phyloP scores from a whole-genome alignment of 2,888 invertebrate genomes.

The Germaria angustata region DNA sequence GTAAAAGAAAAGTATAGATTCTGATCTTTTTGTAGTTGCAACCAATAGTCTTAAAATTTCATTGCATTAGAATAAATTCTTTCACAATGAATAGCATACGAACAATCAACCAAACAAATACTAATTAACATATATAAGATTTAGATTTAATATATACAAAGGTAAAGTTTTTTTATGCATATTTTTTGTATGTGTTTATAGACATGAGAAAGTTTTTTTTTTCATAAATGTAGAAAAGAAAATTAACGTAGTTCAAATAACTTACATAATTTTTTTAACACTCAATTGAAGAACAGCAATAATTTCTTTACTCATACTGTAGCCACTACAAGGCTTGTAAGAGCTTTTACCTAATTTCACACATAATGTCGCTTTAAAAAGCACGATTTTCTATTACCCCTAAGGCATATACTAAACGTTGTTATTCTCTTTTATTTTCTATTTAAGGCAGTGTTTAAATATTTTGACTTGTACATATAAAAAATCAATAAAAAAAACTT shows the following conservation, averaged over 20 bases:
- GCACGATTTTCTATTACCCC: too few relatives aligned
- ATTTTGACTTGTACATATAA: background rate
- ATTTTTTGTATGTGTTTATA: background rate
- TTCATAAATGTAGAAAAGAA: background rate
- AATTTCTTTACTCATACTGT: constrained; percentile 4
- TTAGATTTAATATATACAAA: too few relatives aligned
- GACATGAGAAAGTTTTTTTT: background rate
- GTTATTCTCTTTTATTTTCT: background rate
- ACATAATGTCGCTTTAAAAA: background rate
- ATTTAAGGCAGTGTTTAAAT: background rate
- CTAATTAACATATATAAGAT: too few relatives aligned
- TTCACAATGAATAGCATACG: too few relatives aligned
- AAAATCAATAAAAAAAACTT: constrained; percentile 56
- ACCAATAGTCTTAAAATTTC: too few relatives aligned
- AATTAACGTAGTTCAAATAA: too few relatives aligned
- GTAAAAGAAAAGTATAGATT: too few relatives aligned
- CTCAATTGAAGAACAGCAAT: constrained; percentile 27
- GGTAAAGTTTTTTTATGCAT: too few relatives aligned
- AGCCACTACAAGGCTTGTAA: background rate
- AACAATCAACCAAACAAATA: too few relatives aligned
- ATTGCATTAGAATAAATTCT: too few relatives aligned
- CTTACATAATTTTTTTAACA: constrained; percentile 53
- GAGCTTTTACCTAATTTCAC: background rate
- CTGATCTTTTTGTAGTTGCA: too few relatives aligned
- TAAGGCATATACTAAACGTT: background rate